phyloP scores from a whole-genome alignment of 2,113 vertebrate genomes.

The Ondatra zibethicus region DNA sequence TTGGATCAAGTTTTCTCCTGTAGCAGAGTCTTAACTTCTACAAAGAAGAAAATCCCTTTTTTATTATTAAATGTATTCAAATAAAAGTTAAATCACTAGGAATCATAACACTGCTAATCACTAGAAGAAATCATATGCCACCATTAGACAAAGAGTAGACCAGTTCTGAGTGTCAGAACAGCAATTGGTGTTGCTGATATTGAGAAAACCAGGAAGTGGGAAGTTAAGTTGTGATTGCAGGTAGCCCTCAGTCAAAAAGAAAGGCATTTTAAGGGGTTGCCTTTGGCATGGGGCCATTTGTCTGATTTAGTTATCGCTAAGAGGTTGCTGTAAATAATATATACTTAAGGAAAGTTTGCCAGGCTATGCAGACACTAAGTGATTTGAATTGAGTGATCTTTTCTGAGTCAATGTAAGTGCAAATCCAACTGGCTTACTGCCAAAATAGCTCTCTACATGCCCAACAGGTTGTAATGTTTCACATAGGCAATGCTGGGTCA shows the following conservation, averaged over 20 bases:
- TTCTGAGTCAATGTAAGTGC: constrained; percentile 31
- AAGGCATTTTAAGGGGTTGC: not conserved
- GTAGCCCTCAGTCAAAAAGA: not conserved
- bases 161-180: not conserved
- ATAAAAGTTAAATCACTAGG: not conserved
- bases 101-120: not conserved
- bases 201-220: not conserved
- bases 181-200: not conserved
- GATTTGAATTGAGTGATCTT: constrained; percentile 55
- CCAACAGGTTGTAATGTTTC: constrained; percentile 50
- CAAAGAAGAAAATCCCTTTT: not conserved
- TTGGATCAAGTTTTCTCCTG: constrained; percentile 31
- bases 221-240: not conserved
- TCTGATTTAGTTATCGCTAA: constrained; percentile 13
- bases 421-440: constrained; percentile 34
- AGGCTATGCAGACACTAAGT: constrained; percentile 3
- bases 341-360: constrained; percentile 20
- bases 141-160: not conserved
- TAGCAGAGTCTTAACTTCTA: not conserved
- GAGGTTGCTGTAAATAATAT: constrained; percentile 62
- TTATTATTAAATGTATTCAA: constrained; percentile 21
- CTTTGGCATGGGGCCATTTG: not conserved
- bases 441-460: not conserved
- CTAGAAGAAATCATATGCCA: constrained; percentile 2
- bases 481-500: constrained; percentile 52